phyloP scores from a whole-genome alignment of 1,140 invertebrate genomes.

The Diprion similis region DNA sequence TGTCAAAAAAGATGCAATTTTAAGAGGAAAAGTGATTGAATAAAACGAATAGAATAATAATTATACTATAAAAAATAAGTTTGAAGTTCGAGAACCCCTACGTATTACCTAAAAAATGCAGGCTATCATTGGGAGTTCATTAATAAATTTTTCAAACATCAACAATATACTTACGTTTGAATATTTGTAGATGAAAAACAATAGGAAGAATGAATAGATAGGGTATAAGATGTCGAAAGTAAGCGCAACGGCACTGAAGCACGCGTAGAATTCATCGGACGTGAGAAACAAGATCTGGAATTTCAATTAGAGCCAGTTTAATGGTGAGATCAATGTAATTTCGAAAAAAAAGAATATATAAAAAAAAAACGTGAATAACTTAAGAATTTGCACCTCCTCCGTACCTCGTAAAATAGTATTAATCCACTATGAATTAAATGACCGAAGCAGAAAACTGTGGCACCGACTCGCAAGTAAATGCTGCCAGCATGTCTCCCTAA shows the following conservation, averaged over 20 bases:
- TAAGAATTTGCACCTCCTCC: too few relatives aligned
- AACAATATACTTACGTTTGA: constrained; percentile 69
- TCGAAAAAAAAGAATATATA: too few relatives aligned
- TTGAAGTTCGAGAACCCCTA: too few relatives aligned
- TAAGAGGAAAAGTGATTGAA: too few relatives aligned
- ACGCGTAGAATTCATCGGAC: constrained; percentile 51
- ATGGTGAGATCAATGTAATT: not conserved
- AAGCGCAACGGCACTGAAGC: constrained; percentile 60
- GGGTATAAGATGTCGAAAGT: constrained; percentile 69
- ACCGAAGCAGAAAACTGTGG: constrained; percentile 75
- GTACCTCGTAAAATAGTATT: constrained; percentile 54
- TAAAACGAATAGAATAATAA: too few relatives aligned
- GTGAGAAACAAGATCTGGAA: constrained; percentile 14
- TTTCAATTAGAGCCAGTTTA: not conserved
- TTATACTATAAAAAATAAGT: too few relatives aligned
- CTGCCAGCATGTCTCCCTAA: constrained; percentile 72
- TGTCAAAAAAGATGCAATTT: too few relatives aligned
- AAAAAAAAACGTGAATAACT: too few relatives aligned
- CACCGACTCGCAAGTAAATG: constrained; percentile 77
- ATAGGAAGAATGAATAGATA: constrained; percentile 73
- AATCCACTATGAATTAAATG: constrained; percentile 74
- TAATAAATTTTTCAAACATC: constrained; percentile 9
- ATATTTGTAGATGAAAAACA: constrained; percentile 81
- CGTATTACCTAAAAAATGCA: too few relatives aligned
- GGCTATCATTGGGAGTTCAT: too few relatives aligned